These are phyloP conservation scores for Stenodera caucasica DNA, from an alignment of 2,888 invertebrate genomes.

Conservation along the genomic window DNA sequence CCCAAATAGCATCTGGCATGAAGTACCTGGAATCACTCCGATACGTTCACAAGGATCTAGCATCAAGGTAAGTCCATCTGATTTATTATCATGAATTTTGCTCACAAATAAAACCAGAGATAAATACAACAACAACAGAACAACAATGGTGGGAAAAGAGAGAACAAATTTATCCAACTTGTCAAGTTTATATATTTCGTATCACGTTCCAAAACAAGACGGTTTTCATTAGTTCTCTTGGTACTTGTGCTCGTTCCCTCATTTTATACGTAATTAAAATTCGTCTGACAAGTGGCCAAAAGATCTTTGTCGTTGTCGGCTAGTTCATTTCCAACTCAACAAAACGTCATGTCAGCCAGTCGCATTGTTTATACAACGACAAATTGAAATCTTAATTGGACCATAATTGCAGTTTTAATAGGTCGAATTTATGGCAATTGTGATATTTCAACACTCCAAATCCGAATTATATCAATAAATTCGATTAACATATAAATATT, in stretches of 20 bases:
- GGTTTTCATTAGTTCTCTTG: constrained; percentile 35
- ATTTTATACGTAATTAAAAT: constrained; percentile 16
- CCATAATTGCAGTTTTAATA: constrained; percentile 32
- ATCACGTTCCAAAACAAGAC: constrained; percentile 36
- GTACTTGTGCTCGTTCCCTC: constrained; percentile 22
- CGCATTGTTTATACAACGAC: constrained; percentile 39
- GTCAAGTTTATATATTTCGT: constrained; percentile 39
- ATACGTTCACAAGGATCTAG: constrained; percentile 85
- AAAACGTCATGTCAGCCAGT: constrained; percentile 36
- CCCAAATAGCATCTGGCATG: constrained; percentile 88
- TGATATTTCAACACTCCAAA: neutral
- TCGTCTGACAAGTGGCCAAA: constrained; percentile 6
- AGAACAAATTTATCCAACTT: constrained; percentile 33
- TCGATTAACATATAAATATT: no score
- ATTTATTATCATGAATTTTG: neutral
- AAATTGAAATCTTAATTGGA: constrained; percentile 35
- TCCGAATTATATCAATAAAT: no score
- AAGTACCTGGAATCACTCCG: constrained; percentile 84
- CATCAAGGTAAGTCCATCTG: constrained; percentile 66
- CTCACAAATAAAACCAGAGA: neutral
- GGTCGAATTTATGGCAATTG: constrained; percentile 31
- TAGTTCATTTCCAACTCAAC: neutral
- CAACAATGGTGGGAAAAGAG: neutral
- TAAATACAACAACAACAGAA: no score
- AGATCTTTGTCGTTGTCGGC: neutral